These are phyloP conservation scores for Oreonectes daqikongensis DNA, from an alignment of 2,797 vertebrate genomes.

Conservation along the genomic window DNA sequence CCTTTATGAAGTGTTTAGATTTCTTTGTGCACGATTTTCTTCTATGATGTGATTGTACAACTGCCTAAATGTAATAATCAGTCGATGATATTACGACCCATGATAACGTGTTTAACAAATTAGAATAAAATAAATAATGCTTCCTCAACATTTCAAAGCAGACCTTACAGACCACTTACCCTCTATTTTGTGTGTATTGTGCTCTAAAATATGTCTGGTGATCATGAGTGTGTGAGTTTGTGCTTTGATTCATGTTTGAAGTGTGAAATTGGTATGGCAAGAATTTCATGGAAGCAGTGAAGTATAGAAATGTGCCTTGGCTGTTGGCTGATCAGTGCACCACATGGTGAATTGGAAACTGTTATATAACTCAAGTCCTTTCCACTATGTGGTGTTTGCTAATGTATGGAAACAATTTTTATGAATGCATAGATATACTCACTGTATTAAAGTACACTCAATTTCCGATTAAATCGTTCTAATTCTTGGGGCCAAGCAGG, in stretches of 20 bases:
- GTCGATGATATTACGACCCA: not conserved
- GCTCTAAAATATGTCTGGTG: not conserved
- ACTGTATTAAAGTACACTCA: not conserved
- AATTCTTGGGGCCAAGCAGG: too few relatives aligned
- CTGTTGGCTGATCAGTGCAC: not conserved
- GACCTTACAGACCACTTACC: not conserved
- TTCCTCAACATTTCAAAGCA: not conserved
- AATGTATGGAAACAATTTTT: not conserved
- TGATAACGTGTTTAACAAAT: not conserved
- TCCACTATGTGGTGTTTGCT: not conserved
- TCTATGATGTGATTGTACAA: not conserved
- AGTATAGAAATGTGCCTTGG: conserved; percentile 24
- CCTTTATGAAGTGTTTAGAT: too few relatives aligned
- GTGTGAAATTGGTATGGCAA: conserved; percentile 16
- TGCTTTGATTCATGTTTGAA: conserved; percentile 7
- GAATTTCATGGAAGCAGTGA: conserved; percentile 17
- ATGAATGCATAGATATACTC: not conserved
- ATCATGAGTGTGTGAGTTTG: not conserved
- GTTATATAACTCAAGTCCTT: conserved; percentile 18
- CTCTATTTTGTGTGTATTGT: not conserved
- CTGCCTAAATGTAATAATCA: too few relatives aligned
- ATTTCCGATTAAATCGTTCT: not conserved
- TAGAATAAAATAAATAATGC: not conserved
- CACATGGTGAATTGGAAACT: conserved; percentile 12
- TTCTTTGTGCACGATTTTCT: too few relatives aligned